Base-by-base conservation (phyloP, 2,888 invertebrate genomes). In the Lasioglossum morio region DNA sequence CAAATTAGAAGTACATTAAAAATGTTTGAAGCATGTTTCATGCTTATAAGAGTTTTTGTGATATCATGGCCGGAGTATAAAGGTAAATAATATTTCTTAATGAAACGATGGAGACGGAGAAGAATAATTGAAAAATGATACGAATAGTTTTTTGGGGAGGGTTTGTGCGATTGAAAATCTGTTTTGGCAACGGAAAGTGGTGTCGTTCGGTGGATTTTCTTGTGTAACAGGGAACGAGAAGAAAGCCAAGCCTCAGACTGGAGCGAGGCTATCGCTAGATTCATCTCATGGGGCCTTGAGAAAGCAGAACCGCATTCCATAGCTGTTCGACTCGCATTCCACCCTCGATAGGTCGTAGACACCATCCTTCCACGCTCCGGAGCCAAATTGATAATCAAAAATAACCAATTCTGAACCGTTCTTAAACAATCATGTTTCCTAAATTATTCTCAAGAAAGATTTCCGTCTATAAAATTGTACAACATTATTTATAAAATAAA, bases 251-350 rank as follows among this genome's bases (percentile, higher is more conserved):
- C 87, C 83, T 73, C 75, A 81, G 84, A 57, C 73, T 57, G 84
- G 73, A 60, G 57, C 79, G 74, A 79, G 78, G 87, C 73, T 81
- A 82, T 89, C 81, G 84, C 79, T 89, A 79, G 87, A 81, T 79
- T 80, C 77, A 82, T 77, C 88, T 69, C 74, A 90, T 85, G 79
- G 79, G 78, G 78, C 81, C 87, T 84, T 82, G 85, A 84, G 82
- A 89, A 89, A 89, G 84, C 82, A 79, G 79, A 89, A 85, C 78
- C 85, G 82, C 89, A 89, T 91, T 91, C 89, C 91, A 78, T 72
- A 79, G 76, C 43, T 77, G 72, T 89, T 60, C 89, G 79, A 79
- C 78, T 73, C 27, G 82, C 87, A 86, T 89, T 91, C 88, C 89
- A 82, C 37, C 19, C 84, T 74, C 57, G 34, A 27, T 48, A 60